phyloP scores from a whole-genome alignment of 1,140 invertebrate species.

The Sycobia sp. region DNA sequence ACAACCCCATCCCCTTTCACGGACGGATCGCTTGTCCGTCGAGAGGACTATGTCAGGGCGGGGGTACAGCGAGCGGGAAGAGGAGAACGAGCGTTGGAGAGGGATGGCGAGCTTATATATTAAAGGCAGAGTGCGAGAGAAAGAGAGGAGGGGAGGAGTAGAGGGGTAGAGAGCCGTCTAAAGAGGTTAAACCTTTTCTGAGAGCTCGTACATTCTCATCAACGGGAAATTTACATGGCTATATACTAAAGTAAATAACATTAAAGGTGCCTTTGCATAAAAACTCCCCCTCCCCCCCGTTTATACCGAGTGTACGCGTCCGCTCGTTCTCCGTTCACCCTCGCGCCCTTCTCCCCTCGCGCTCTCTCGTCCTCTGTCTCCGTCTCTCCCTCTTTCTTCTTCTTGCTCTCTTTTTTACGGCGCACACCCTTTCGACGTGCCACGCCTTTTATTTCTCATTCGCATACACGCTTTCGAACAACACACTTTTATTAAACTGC shows the following conservation, averaged over 20 bases:
- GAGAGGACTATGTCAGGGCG: too few relatives aligned
- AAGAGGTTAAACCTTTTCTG: conserved; percentile 25
- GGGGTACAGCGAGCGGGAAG: too few relatives aligned
- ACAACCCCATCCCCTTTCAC: too few relatives aligned
- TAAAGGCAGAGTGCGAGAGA: too few relatives aligned
- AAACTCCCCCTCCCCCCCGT: conserved; percentile 1
- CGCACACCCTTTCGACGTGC: not conserved
- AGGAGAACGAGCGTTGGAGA: too few relatives aligned
- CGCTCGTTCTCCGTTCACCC: too few relatives aligned
- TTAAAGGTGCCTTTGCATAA: conserved; percentile 20
- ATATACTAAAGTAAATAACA: conserved; percentile 8
- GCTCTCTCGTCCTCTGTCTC: not conserved
- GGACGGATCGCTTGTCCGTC: too few relatives aligned
- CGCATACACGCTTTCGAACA: not conserved
- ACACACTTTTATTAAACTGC: conserved; percentile 17
- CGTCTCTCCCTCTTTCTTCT: too few relatives aligned
- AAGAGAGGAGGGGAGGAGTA: not conserved
- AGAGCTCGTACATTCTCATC: conserved; percentile 19
- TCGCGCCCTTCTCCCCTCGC: too few relatives aligned
- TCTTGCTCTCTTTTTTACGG: too few relatives aligned
- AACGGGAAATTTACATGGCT: conserved; percentile 18
- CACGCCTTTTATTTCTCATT: conserved; percentile 8
- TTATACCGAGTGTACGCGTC: not conserved
- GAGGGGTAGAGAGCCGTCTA: not conserved
- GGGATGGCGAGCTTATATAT: too few relatives aligned